Percentiles rank a stretch among this genome's conserved stretches.
These are phyloP conservation scores for Parazoanthus swiftii DNA, from an alignment of 92 coral and sea anemone genomes.

Conservation along the genomic window DNA sequence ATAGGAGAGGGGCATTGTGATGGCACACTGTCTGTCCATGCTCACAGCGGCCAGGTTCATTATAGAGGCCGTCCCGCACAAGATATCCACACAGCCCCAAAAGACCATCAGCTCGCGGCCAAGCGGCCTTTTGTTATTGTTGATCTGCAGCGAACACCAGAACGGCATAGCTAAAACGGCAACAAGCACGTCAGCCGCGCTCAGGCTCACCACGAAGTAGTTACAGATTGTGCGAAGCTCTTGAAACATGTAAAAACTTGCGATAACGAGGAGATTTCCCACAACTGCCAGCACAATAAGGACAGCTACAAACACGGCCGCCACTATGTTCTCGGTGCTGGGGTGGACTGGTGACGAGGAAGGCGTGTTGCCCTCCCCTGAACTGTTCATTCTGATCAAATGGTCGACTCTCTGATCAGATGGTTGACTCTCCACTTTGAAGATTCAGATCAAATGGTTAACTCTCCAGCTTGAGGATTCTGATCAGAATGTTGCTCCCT, in stretches of 20 bases:
- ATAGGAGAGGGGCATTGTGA: slow-evolving; percentile 74
- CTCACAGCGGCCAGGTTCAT: slow-evolving; percentile 89
- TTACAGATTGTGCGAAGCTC: slow-evolving; percentile 81
- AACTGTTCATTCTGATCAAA: slow-evolving; percentile 40
- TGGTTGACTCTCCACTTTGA: too few relatives aligned
- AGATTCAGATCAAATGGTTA: neutral
- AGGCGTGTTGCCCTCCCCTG: slow-evolving; percentile 18
- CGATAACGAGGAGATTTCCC: slow-evolving; percentile 71
- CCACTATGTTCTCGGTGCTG: slow-evolving; percentile 52
- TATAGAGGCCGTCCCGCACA: slow-evolving; percentile 83
- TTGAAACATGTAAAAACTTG: slow-evolving; percentile 63
- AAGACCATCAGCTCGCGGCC: slow-evolving; percentile 53
- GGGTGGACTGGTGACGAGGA: slow-evolving; percentile 35
- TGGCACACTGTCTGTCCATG: slow-evolving; percentile 81
- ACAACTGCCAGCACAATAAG: slow-evolving; percentile 63
- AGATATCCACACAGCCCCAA: slow-evolving; percentile 85
- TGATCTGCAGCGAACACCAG: slow-evolving; percentile 83
- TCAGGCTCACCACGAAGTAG: slow-evolving; percentile 83
- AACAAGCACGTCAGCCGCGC: slow-evolving; percentile 82
- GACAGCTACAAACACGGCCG: slow-evolving; percentile 67
- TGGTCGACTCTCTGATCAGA: neutral
- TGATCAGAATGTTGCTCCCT: neutral
- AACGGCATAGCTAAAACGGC: slow-evolving; percentile 87
- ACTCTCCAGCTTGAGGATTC: neutral
- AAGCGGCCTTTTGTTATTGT: slow-evolving; percentile 62